Base-by-base conservation (phyloP, 1,140 invertebrate genomes). In the Caligus rogercresseyi region DNA sequence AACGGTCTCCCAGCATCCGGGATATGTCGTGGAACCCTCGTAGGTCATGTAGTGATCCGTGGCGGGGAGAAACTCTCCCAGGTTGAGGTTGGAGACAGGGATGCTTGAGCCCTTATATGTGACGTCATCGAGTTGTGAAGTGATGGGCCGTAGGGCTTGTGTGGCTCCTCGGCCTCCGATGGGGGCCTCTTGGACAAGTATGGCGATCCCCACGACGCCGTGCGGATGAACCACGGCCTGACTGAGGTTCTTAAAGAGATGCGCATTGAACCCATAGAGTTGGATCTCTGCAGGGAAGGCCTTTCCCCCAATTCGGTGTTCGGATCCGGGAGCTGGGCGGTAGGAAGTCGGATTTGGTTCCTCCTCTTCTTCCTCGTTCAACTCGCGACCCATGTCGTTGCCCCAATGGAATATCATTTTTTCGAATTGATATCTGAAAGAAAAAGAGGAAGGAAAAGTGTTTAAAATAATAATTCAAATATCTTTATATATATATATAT, bases 211-310 rank as follows among this genome's bases (percentile, higher is more conserved):
- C 4, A 94, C 86, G 65, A 95, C 80, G 24, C 91, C 91, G 72
- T 92, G 87, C 25, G 87, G 87, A 73, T 89, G 87, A 72, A 89
- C 85, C 68, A 90, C 85, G 19, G 92, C 92, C 75, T 94, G 87
- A 24, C 87, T 85, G 81, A 94, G 90, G 73, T 95, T 95, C 70
- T 86, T 85, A 76, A 95, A 96, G n/a, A 97, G 77, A 72, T 96
- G 89, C 64, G 88, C 86, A 72, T 96, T 96, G 76, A 88, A 97
- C 1, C 90, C 92, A 68, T 92, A 89, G 31, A 96, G 77, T 75
- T 96, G 91, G 68, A 95, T 85, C 90, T 96, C 92, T 52, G 86
- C 90, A 20, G 92, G 89, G 76, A 95, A 97, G 23, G 88, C 81
- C 67, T 91, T 85, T 61, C 89, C 86, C 67, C 91, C 85, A 64